Base-by-base conservation (phyloP, 2,113 vertebrate genomes). In the Chlorodrepanis virens region DNA sequence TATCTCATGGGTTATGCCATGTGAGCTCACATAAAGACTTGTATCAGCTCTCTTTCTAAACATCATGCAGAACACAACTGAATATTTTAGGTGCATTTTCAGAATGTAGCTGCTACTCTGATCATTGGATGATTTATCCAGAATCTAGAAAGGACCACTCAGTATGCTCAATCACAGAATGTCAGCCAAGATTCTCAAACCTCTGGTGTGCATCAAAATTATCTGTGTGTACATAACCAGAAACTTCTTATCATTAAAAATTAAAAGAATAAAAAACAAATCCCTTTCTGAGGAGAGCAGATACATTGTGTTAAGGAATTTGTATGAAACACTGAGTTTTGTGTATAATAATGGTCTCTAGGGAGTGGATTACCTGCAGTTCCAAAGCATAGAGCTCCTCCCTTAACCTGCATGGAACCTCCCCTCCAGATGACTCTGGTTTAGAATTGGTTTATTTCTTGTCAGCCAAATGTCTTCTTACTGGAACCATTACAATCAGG, bases 361-460 rank as follows among this genome's bases (percentile, higher is more conserved):
- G 39, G 6, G 11, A 11, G 5, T 52, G 10, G 10, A 15, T 3
- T 6, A 40, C 10, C 12, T 47, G 35, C 8, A 57, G 16, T n/a
- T 60, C 20, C 28, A 69, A 61, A 61, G 8, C 0, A 3, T 14
- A 9, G 0, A 0, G 3, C 2, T 0, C 11, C 69, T 68, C 28
- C 12, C 21, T 44, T 67, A 42, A 60, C 6, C 19, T 65, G 10
- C 21, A 45, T 15, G 23, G 42, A 86, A 60, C 23, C 9, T 49
- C 5, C 13, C 15, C n/a, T 71, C 31, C 24, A 80, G 40, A 31
- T 67, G 2, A 6, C 12, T 59, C 40, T 71, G 23, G 12, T 88
- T 77, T 76, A 45, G 37, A 90, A 64, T 40, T 64, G 44, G 5
- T 8, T 69, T 19, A 19, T 70, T 92, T 71, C 37, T 70, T 40